Percentiles rank a stretch among this genome's conserved stretches.
These are phyloP conservation scores for Lanistes nyassanus DNA, from an alignment of 1,140 invertebrate species.

Conservation along the genomic window DNA sequence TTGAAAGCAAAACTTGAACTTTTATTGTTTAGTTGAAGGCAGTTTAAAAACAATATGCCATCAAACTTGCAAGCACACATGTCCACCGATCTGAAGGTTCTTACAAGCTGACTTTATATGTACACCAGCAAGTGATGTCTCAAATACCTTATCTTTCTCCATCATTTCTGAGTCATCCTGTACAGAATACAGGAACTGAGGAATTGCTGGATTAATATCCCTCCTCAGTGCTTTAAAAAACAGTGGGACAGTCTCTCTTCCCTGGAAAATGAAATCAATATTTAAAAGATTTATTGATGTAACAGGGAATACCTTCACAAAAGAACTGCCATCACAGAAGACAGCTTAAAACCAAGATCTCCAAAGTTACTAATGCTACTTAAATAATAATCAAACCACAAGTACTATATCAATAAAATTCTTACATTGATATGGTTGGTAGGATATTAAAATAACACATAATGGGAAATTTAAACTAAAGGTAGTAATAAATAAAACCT, in stretches of 20 bases:
- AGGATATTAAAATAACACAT: too few relatives aligned
- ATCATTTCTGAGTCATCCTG: conserved; percentile 40
- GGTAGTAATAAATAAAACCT: too few relatives aligned
- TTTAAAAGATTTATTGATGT: neutral
- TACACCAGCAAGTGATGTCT: too few relatives aligned
- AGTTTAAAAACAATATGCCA: too few relatives aligned
- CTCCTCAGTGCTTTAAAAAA: conserved; percentile 48
- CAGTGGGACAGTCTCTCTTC: conserved; percentile 50
- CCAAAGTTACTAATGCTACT: neutral
- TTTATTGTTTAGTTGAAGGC: too few relatives aligned
- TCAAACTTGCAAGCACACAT: neutral
- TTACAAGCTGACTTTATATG: too few relatives aligned
- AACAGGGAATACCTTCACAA: neutral
- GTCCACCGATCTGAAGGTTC: too few relatives aligned
- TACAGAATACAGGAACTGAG: conserved; percentile 44
- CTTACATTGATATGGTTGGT: too few relatives aligned
- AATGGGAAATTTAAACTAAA: too few relatives aligned
- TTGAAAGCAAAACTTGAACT: too few relatives aligned
- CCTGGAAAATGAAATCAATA: conserved; percentile 26
- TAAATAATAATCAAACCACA: neutral
- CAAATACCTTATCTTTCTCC: conserved; percentile 55
- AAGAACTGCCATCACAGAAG: neutral
- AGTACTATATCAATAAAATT: neutral
- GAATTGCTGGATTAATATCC: conserved; percentile 46
- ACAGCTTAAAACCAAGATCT: too few relatives aligned